These are phyloP conservation scores for Montifringilla adamsi DNA, from an alignment of 2,113 vertebrate species.

Conservation along the genomic window DNA sequence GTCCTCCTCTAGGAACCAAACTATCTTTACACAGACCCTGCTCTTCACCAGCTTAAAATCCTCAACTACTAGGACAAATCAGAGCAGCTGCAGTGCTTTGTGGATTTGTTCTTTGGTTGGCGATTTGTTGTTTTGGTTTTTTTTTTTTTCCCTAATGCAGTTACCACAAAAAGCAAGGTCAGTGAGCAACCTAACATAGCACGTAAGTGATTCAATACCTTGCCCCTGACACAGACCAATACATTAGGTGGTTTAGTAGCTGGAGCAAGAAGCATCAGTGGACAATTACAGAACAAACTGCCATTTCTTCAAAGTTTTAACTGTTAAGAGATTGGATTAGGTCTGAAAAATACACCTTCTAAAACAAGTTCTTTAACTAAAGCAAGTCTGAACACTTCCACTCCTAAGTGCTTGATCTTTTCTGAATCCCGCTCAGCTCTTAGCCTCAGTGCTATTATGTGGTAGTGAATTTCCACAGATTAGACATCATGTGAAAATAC, in stretches of 20 bases:
- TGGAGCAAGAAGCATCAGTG: neutral
- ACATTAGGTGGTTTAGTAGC: neutral
- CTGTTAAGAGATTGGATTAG: neutral
- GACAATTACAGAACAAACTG: neutral
- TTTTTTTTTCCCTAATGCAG: neutral
- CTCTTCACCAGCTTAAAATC: neutral
- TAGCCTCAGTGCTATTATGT: conserved; percentile 55
- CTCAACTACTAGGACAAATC: neutral
- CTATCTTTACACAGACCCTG: neutral
- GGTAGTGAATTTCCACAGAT: conserved; percentile 64
- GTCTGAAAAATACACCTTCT: conserved; percentile 14
- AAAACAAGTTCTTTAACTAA: neutral
- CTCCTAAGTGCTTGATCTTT: conserved; percentile 42
- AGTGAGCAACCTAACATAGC: neutral
- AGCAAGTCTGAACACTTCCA: conserved; percentile 61
- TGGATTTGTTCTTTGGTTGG: neutral
- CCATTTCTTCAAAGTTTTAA: neutral
- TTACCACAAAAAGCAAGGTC: neutral
- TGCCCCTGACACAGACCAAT: neutral
- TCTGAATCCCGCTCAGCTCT: conserved; percentile 24
- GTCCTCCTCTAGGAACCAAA: neutral
- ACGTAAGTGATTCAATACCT: neutral
- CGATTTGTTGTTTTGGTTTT: neutral
- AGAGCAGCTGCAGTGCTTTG: neutral
- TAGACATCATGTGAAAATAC: conserved; percentile 64